Evolutionary conservation across 2,888 invertebrate species (phyloP).

Genomic region (Drosophila differens): DNA sequence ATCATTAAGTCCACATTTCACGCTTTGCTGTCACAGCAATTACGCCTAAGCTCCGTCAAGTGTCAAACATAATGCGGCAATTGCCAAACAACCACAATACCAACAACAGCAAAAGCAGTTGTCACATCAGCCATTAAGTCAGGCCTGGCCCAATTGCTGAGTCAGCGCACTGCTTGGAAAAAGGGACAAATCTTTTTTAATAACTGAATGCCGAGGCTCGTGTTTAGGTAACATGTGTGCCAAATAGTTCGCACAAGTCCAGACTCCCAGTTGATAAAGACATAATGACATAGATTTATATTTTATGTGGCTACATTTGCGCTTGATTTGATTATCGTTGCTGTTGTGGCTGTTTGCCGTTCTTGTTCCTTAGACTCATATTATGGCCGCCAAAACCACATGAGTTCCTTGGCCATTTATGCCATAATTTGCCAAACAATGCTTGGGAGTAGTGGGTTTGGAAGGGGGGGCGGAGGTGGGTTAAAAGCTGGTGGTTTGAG

Average conservation of each 20-base stretch:
- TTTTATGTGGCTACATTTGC: slow-evolving; percentile 73
- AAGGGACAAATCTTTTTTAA: slow-evolving; percentile 78
- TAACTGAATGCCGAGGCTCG: slow-evolving; percentile 55
- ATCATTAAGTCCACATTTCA: slow-evolving; percentile 68
- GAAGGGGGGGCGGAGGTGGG: background rate
- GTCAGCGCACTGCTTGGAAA: slow-evolving; percentile 19
- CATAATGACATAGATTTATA: slow-evolving; percentile 77
- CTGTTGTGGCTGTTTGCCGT: slow-evolving; percentile 12
- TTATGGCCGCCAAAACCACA: slow-evolving; percentile 32
- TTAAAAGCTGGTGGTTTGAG: background rate
- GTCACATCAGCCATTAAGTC: slow-evolving; percentile 68
- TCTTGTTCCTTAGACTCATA: background rate
- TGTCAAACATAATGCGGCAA: slow-evolving; percentile 73
- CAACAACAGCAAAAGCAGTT: slow-evolving; percentile 57
- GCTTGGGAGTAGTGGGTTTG: background rate
- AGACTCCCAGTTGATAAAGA: slow-evolving; percentile 76
- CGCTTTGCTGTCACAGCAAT: slow-evolving; percentile 68
- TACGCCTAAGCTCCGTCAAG: slow-evolving; percentile 77
- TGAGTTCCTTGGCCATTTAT: slow-evolving; percentile 64
- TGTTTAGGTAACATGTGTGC: slow-evolving; percentile 69
- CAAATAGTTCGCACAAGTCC: slow-evolving; percentile 73
- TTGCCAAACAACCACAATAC: slow-evolving; percentile 27
- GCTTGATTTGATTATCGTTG: slow-evolving; percentile 66
- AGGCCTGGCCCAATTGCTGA: slow-evolving; percentile 68
- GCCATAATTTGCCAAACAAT: slow-evolving; percentile 65